Evolutionary conservation across 2,888 invertebrate genomes (phyloP).

Genomic region (Drosophila paranaensis): DNA sequence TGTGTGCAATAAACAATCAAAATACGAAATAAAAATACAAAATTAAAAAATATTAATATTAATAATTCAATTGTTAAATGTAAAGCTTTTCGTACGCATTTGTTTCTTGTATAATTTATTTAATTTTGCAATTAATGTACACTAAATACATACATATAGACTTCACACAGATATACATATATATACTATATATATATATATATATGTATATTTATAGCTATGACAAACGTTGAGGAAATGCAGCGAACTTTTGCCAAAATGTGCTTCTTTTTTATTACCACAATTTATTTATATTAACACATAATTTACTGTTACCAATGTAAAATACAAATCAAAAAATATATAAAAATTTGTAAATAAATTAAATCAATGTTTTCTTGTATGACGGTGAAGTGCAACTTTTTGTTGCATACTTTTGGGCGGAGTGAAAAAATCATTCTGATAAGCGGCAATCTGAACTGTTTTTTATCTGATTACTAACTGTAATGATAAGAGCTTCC

Average conservation of each 20-base stretch:
- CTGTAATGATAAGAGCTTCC: constrained; percentile 63
- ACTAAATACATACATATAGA: constrained; percentile 29
- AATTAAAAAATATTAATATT: constrained; percentile 7
- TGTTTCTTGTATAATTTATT: constrained; percentile 41
- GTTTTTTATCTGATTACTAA: constrained; percentile 1
- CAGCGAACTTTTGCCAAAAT: constrained; percentile 61
- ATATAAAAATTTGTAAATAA: constrained; percentile 45
- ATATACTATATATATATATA: constrained; percentile 10
- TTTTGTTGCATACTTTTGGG: constrained; percentile 65
- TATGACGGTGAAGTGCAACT: too few species aligned
- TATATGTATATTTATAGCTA: constrained; percentile 10
- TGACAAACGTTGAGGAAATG: constrained; percentile 49
- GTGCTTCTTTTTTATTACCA: constrained; percentile 46
- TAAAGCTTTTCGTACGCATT: constrained; percentile 42
- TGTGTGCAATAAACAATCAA: constrained; percentile 44
- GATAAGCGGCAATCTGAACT: constrained; percentile 57
- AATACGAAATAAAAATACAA: neutral
- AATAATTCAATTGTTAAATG: constrained; percentile 18
- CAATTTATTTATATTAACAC: constrained; percentile 73
- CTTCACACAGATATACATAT: neutral
- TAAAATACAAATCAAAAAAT: constrained; percentile 32
- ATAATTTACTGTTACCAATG: constrained; percentile 64
- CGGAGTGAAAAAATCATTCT: constrained; percentile 8
- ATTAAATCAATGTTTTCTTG: constrained; percentile 13
- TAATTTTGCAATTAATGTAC: constrained; percentile 38